Conservation (phyloP, 1,140 invertebrate species). For the Saccostrea glomerata region DNA sequence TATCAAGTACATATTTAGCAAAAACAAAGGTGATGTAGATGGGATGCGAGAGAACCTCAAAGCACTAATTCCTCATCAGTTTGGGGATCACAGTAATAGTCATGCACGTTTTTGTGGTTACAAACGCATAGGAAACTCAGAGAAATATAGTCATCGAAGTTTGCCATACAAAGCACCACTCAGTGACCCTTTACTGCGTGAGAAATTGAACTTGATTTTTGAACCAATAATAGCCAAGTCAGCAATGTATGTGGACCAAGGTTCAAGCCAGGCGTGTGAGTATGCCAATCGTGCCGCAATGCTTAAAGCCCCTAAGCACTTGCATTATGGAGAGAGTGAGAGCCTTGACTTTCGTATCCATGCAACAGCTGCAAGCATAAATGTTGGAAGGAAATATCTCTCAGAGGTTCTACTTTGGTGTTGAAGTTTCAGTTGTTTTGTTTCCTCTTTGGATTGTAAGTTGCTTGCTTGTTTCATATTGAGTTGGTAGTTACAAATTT, state of each 20-base stretch:
- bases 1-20: constrained; percentile 51
- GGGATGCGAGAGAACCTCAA: constrained; percentile 48
- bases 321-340: constrained; percentile 45
- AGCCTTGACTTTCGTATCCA: constrained; percentile 42
- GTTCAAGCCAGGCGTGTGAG: constrained; percentile 48
- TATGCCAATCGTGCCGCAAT: constrained; percentile 40
- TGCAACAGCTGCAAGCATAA: constrained; percentile 47
- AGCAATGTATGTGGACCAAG: constrained; percentile 29
- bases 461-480: neutral
- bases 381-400: constrained; percentile 47
- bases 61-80: constrained; percentile 51
- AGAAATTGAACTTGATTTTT: too few relatives aligned
- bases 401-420: constrained; percentile 38
- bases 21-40: constrained; percentile 48
- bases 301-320: constrained; percentile 41
- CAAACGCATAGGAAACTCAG: constrained; percentile 21
- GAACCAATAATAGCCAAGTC: constrained; percentile 42
- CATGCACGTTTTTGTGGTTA: constrained; percentile 53
- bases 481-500: too few relatives aligned
- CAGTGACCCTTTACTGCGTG: constrained; percentile 6
- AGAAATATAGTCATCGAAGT: constrained; percentile 44
- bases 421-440: neutral
- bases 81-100: constrained; percentile 52
- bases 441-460: neutral
- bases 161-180: constrained; percentile 44